Evolutionary conservation across 2,888 invertebrate species (phyloP).

Genomic region (Mythimna lalbum): DNA sequence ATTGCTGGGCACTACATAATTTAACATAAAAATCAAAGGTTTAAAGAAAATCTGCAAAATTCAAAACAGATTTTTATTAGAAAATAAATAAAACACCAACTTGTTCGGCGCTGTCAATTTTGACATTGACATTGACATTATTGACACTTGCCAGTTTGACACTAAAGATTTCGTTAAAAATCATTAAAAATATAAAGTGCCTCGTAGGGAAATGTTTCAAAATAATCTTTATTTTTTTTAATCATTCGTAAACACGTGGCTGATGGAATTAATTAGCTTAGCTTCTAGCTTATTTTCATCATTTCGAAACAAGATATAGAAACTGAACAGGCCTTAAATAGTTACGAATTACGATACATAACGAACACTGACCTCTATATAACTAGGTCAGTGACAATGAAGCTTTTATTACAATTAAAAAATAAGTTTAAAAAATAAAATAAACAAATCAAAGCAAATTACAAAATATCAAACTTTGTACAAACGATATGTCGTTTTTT

Average conservation of each 20-base stretch:
- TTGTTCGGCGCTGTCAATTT: not conserved
- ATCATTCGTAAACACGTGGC: too few species aligned
- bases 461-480: not conserved
- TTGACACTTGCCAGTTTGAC: not conserved
- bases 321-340: constrained; percentile 15
- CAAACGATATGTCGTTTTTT: constrained; percentile 65
- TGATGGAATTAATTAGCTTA: too few species aligned
- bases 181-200: too few species aligned
- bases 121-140: not conserved
- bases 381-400: too few species aligned
- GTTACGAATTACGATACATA: too few species aligned
- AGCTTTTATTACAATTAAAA: not conserved
- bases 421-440: not conserved
- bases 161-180: not conserved
- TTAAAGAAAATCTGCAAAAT: not conserved
- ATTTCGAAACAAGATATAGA: not conserved
- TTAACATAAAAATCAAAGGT: not conserved
- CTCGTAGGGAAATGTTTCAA: too few species aligned
- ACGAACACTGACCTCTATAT: too few species aligned
- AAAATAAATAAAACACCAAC: not conserved
- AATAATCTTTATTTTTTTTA: too few species aligned
- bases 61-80: constrained; percentile 21
- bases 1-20: not conserved
- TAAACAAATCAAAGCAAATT: not conserved
- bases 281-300: not conserved